Evolutionary conservation across 2,888 invertebrate genomes (phyloP), one percentile per base, ranked within the genome.

Genomic region (Tortrix viridana): DNA sequence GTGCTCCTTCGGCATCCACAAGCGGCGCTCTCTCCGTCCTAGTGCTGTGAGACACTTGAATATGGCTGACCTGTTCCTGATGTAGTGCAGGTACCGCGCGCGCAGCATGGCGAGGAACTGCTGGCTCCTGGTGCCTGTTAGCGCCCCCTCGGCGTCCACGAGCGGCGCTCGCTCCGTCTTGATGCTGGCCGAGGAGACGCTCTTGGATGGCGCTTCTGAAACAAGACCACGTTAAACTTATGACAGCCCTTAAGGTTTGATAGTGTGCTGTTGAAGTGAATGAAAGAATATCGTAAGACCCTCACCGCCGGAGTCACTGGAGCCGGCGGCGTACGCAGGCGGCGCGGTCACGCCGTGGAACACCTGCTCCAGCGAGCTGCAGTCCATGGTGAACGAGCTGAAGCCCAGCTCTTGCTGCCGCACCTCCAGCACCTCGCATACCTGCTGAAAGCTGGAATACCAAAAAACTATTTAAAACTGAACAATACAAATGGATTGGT

Each of bases 291-390:
- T n/a, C n/a, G n/a, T n/a, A n/a, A n/a, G n/a, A n/a, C n/a, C 32
- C 56, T 23, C 23, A 68, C 68, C 66, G 43, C 54, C 47, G 22
- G 67, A 66, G 16, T 68, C 65, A 20, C 52, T 63, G 7, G 67
- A 67, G 16, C 65, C 37, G 23, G 59, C 53, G 7, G 60, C 50
- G 22, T 54, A 55, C 20, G 41, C 65, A 4, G 70, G 68, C 18
- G 63, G 81, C 2, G 82, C 76, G 69, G 93, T 93, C 63, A 94
- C 85, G 70, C 90, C 89, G 70, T 91, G 89, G 78, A 95, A 95
- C 50, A 95, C 93, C 71, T 94, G 93, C 72, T 95, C 95, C 64
- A 95, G 82, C 47, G 93, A 94, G 79, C 94, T 93, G 79, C 95
- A 94, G 77, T 94, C 94, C 68, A 95, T 73, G 14, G 87, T 81